Evolutionary conservation across 2,888 invertebrate genomes (phyloP), one percentile per base, ranked within the genome.

Genomic region (Aquatica leii): DNA sequence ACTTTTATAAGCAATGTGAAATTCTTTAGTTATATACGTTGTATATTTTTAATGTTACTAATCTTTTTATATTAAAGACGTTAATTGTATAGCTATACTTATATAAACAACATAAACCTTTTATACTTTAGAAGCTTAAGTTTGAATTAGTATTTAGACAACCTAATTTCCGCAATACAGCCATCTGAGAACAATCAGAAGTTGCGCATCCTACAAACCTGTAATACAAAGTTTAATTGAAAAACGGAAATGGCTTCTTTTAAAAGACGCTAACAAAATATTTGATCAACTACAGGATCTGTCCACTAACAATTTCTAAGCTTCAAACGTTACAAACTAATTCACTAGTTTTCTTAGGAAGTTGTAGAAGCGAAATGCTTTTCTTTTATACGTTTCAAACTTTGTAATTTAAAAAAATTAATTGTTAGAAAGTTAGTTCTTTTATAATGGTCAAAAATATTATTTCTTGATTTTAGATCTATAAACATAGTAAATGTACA

Each of bases 181-280:
- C 64, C 66, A 73, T 69, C 68, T 69, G 68, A 68, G 63, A 63
- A 63, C 63, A 63, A 63, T 54, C 49, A 48, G 43, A 61, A 64
- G 53, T 62, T 61, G 61, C 62, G 66, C 66, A 65, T 62, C 59
- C 64, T 58, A 69, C 66, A 59, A 68, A 71, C 70, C 70, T 69
- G 70, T 72, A 68, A 66, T 68, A 65, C 59, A 69, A 73, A 73
- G 70, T 73, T 73, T 72, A 72, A 73, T 73, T 73, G 73, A 72
- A 68, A 73, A 73, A 72, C 65, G 68, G 68, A 66, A 70, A 69
- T 68, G 69, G 70, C 67, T 68, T 70, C 63, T 70, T 71, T 60
- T 50, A 59, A 50, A 37, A 51, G 64, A 57, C 55, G 56, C 60
- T 65, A 63, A 59, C 54, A 63, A 63, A 62, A 63, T 63, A 63